Conservation (phyloP, 1,140 invertebrate species). For the Brachionus angularis region DNA sequence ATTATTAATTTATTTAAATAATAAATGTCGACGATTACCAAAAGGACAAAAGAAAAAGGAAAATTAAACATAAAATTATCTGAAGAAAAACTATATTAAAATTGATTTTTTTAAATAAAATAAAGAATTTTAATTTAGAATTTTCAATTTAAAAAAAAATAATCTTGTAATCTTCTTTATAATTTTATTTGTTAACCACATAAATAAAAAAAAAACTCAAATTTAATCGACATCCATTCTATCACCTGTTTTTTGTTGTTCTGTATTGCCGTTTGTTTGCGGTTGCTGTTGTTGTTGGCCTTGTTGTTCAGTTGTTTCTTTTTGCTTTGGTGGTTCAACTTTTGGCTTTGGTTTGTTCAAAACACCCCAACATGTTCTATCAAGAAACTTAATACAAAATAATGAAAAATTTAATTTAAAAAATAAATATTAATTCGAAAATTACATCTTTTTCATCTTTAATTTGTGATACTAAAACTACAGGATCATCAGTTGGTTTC, state of each 20-base stretch:
- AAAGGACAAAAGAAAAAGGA: too few species aligned
- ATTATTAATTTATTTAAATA: too few species aligned
- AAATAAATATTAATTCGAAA: background rate
- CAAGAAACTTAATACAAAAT: background rate
- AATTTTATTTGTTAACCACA: too few species aligned
- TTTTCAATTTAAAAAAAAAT: too few species aligned
- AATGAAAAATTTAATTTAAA: background rate
- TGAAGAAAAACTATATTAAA: too few species aligned
- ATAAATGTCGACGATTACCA: too few species aligned
- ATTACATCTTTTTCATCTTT: conserved; percentile 67
- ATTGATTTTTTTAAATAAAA: too few species aligned
- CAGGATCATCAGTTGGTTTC: conserved; percentile 64
- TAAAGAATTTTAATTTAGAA: too few species aligned
- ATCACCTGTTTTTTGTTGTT: conserved; percentile 7
- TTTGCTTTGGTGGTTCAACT: conserved; percentile 31
- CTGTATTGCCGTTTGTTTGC: background rate
- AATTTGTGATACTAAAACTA: conserved; percentile 72
- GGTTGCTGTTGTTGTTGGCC: background rate
- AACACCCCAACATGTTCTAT: conserved; percentile 37
- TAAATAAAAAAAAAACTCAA: conserved; percentile 8
- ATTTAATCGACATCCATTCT: conserved; percentile 33
- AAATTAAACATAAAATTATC: too few species aligned
- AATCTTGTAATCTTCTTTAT: too few species aligned
- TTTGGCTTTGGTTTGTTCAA: conserved; percentile 44
- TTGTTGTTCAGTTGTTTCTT: background rate